Evolutionary conservation across 2,888 invertebrate species (phyloP), one percentile per base, ranked within the genome.

Genomic region (Hofmannophila pseudospretella): DNA sequence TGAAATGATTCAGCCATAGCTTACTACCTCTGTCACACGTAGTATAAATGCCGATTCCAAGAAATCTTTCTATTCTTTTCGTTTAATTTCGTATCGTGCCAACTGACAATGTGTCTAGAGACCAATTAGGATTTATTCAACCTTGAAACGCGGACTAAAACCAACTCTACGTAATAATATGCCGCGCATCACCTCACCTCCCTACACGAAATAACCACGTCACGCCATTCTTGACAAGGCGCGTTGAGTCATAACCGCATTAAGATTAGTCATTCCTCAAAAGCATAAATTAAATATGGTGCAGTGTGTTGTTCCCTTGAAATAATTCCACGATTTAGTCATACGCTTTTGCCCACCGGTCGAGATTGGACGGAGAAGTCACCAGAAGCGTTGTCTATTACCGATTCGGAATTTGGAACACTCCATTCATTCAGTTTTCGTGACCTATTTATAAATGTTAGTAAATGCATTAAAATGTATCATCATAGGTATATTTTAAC

Each of bases 211-310:
- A 37, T 13, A 12, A 59, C 53, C 51, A 54, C 73, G 67, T 69
- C 71, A 75, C 55, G 54, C 59, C 54, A 64, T 54, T 59, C 59
- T 58, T 61, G 53, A 64, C 60, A 55, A 50, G 51, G 27, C 54
- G 46, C 50, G 67, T 60, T 80, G 79, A 81, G 56, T 79, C 79
- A 81, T 52, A 54, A 51, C 52, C 63, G 57, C 54, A 64, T 67
- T 67, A 66, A 67, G 64, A 67, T 74, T 74, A 69, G 70, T 78
- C 76, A 82, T 77, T 74, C 71, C 71, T 73, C 69, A 62, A 68
- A 74, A 68, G 67, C 59, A 58, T 59, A 59, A 64, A 53, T 42
- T 51, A 53, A 44, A 51, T 41, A 51, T 50, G 48, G 63, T 59
- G 55, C 57, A 58, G 47, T 50, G 49, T 54, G 55, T 63, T 54